phyloP scores from a whole-genome alignment of 2,113 vertebrate species.

The Mus spicilegus region DNA sequence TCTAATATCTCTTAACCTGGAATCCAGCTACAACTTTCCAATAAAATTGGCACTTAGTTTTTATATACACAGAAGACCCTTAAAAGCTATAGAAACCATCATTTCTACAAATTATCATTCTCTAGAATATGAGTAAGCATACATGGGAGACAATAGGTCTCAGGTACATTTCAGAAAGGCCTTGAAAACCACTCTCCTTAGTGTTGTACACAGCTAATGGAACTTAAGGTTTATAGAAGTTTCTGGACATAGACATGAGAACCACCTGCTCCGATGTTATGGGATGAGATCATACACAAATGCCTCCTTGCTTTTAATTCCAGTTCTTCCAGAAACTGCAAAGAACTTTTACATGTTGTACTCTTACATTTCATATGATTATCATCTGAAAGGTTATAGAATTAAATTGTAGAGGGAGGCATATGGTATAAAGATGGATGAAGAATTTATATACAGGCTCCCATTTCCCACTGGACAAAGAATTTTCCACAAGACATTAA shows the following conservation, averaged over 20 bases:
- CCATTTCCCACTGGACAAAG: background rate
- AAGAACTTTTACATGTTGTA: background rate
- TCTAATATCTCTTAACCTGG: background rate
- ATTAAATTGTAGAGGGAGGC: background rate
- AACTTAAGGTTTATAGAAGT: background rate
- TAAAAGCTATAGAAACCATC: background rate
- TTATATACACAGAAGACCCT: background rate
- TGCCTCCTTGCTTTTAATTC: slow-evolving; percentile 4
- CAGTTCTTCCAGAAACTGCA: background rate
- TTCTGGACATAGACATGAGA: background rate
- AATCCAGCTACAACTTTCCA: background rate
- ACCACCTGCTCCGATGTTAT: background rate
- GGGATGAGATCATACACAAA: background rate
- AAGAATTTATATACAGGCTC: background rate
- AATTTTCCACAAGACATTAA: background rate
- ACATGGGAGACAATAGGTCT: background rate
- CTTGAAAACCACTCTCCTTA: background rate
- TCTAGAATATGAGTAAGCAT: background rate
- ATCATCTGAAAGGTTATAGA: background rate
- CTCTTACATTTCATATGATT: background rate
- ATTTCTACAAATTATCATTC: background rate
- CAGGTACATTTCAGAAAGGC: background rate
- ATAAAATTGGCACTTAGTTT: background rate
- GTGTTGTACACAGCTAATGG: background rate
- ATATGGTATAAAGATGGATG: background rate